Evolutionary conservation across 2,113 vertebrate species (phyloP).

Genomic region (Phoxinus phoxinus): DNA sequence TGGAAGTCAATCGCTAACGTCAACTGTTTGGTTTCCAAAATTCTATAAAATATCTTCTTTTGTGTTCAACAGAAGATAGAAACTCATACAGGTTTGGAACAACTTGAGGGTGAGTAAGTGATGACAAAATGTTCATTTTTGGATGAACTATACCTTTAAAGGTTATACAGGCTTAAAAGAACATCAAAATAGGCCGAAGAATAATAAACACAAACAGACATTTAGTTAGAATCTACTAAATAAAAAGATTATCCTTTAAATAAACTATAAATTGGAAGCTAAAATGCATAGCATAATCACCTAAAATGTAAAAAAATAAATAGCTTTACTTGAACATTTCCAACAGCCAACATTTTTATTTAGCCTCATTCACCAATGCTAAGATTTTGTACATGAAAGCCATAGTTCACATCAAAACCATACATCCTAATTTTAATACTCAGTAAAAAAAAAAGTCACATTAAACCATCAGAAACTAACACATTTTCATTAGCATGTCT

Average conservation of each 20-base stretch:
- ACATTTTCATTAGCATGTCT: conserved; percentile 30
- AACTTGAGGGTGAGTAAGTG: no score
- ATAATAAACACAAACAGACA: not conserved
- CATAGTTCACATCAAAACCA: not conserved
- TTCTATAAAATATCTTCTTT: no score
- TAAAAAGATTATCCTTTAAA: not conserved
- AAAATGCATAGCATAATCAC: no score
- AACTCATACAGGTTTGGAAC: no score
- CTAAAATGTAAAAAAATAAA: not conserved
- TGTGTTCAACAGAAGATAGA: no score
- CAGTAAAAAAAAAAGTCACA: not conserved
- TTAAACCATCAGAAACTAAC: conserved; percentile 41
- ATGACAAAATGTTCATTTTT: no score
- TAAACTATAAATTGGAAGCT: no score
- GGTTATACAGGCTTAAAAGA: not conserved
- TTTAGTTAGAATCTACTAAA: not conserved
- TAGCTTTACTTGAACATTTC: not conserved
- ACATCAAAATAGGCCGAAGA: no score
- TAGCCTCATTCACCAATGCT: not conserved
- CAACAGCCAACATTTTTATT: not conserved
- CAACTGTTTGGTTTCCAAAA: no score
- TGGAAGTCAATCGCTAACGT: no score
- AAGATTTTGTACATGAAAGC: not conserved
- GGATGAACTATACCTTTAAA: not conserved
- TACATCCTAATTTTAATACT: not conserved